phyloP scores from a whole-genome alignment of 2,797 vertebrate species.

The Rhynchonycteris naso region DNA sequence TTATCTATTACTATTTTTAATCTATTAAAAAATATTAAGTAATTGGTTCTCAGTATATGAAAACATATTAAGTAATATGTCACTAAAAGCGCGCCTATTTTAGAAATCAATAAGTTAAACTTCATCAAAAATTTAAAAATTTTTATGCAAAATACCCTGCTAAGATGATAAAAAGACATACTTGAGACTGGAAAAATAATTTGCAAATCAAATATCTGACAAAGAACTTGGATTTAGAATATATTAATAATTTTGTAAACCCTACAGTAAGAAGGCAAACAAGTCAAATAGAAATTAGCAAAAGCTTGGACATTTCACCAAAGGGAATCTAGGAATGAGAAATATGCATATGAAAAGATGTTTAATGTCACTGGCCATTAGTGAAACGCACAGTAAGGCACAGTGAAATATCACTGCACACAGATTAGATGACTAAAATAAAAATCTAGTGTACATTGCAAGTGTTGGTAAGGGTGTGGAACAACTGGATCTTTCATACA shows the following conservation, averaged over 20 bases:
- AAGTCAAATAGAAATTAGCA: background rate
- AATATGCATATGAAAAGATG: background rate
- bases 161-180: background rate
- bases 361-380: background rate
- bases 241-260: background rate
- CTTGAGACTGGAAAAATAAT: background rate
- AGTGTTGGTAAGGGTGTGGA: background rate
- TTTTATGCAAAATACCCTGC: background rate
- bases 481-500: background rate
- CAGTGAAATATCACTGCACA: background rate
- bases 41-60: background rate
- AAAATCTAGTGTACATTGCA: background rate
- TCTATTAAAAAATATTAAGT: background rate
- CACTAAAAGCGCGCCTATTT: background rate
- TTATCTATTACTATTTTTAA: constrained; percentile 1
- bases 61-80: too few species aligned
- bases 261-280: background rate
- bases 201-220: background rate
- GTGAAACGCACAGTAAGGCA: background rate
- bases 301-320: background rate
- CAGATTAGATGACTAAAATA: background rate
- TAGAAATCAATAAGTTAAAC: background rate
- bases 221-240: background rate
- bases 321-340: background rate
- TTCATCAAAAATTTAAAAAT: background rate